phyloP scores from a whole-genome alignment of 1,140 invertebrate species.

The Elymnias hypermnestra region DNA sequence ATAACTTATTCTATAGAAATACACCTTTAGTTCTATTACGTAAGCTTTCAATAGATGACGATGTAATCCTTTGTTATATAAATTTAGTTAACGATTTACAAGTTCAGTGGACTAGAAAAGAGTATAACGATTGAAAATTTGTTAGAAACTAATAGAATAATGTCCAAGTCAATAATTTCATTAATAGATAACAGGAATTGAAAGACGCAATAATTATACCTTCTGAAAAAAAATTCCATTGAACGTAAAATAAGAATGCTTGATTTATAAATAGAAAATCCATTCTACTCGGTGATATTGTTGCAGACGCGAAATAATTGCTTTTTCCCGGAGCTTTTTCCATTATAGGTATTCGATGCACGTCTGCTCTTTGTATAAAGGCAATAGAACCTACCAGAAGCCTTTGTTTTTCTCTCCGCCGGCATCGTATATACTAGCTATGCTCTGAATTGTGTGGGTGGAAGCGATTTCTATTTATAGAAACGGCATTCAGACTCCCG shows the following conservation, averaged over 20 bases:
- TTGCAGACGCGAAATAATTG: constrained; percentile 5
- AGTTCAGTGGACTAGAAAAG: no score
- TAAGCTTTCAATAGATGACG: no score
- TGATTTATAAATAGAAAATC: constrained; percentile 3
- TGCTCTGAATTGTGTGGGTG: constrained; percentile 6
- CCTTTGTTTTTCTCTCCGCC: constrained; percentile 5
- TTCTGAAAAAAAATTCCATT: not conserved
- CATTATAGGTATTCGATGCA: constrained; percentile 1
- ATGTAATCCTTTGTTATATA: no score
- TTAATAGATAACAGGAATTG: no score
- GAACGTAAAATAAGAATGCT: not conserved
- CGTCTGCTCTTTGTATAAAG: constrained; percentile 8
- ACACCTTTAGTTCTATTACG: no score
- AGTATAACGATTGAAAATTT: no score
- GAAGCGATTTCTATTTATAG: constrained; percentile 17
- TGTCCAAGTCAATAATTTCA: no score
- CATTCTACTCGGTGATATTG: not conserved
- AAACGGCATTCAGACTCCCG: constrained; percentile 3
- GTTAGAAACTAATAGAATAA: no score
- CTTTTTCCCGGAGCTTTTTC: constrained; percentile 1
- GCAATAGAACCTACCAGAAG: not conserved
- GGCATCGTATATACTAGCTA: not conserved
- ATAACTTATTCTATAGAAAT: no score
- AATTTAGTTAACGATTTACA: no score
- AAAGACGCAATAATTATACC: not conserved